Base-by-base conservation (phyloP, 1,140 invertebrate genomes). In the Trichomalopsis sarcophagae region DNA sequence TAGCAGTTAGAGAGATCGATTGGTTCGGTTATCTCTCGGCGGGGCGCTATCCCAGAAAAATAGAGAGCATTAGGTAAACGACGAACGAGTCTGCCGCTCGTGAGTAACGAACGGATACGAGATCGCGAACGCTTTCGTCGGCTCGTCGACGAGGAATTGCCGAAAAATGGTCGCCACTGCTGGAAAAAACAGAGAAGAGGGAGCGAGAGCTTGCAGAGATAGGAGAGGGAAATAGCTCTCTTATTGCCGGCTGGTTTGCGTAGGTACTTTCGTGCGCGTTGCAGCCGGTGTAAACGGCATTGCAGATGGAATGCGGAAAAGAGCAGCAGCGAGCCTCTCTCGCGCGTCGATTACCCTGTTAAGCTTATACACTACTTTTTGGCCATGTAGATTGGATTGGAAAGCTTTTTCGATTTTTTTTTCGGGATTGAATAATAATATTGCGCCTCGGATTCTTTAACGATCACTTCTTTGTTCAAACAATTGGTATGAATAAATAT, bases 1-100 rank as follows among this genome's bases (percentile, higher is more conserved):
- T 85, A 87, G 83, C 83, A 87, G 86, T 85, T 85, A 85, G 86
- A 78, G 79, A 84, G 86, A 87, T 87, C 82, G 86, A 87, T 87
- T 81, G 86, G 83, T 69, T 79, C 79, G 80, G 80, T 85, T 87
- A 84, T 87, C 80, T 87, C 30, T 75, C 62, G 14, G 13, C 13
- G 47, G 33, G 14, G 36, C 40, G 74, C 76, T 40, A 27, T 23
- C 40, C 74, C 74, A 73, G 84, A 85, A 87, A 87, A 85, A 82
- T 87, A 85, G 84, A 81, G 84, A 78, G 77, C 77, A 87, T 87
- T 85, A 83, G 78, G 84, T 80, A 86, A 87, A 84, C 86, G 82
- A 82, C 73, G 33, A 62, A 71, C 44, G 4, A 71, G 30, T 21
- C 68, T 40, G 23, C 23, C 79, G n/a, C 62, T 30, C 17, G 36